phyloP scores from a whole-genome alignment of 2,888 invertebrate species.

The Heliconius charithonia region DNA sequence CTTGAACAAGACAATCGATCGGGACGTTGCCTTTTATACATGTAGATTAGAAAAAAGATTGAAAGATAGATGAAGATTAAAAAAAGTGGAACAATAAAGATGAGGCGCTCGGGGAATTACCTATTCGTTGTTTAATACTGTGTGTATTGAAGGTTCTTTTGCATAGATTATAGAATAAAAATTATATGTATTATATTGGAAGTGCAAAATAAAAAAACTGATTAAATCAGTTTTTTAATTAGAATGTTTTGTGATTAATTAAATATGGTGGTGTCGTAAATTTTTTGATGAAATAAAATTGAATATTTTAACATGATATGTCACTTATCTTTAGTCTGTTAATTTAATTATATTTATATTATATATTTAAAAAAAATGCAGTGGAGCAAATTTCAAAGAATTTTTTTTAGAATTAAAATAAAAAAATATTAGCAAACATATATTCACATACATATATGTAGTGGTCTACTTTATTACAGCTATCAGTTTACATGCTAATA shows the following conservation, averaged over 20 bases:
- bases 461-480: too few species aligned
- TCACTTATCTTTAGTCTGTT: too few species aligned
- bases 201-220: neutral
- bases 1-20: neutral
- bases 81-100: constrained; percentile 20
- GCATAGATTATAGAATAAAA: constrained; percentile 3
- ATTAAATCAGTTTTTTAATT: neutral
- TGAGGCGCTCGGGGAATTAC: constrained; percentile 24
- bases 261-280: neutral
- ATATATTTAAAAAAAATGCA: too few species aligned
- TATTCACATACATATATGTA: too few species aligned
- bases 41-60: constrained; percentile 27
- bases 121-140: constrained; percentile 12
- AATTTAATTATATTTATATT: too few species aligned
- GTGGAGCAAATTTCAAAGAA: too few species aligned
- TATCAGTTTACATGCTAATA: too few species aligned
- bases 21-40: constrained; percentile 20
- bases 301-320: too few species aligned
- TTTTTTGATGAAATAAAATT: neutral
- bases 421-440: too few species aligned
- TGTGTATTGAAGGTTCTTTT: constrained; percentile 7
- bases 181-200: neutral
- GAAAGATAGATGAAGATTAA: constrained; percentile 25
- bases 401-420: too few species aligned
- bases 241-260: neutral